A percentile compares a stretch with the other conserved stretches of the same genome.
Evolutionary conservation across 2,797 vertebrate species (phyloP).

Genomic region (Podargus strigoides): DNA sequence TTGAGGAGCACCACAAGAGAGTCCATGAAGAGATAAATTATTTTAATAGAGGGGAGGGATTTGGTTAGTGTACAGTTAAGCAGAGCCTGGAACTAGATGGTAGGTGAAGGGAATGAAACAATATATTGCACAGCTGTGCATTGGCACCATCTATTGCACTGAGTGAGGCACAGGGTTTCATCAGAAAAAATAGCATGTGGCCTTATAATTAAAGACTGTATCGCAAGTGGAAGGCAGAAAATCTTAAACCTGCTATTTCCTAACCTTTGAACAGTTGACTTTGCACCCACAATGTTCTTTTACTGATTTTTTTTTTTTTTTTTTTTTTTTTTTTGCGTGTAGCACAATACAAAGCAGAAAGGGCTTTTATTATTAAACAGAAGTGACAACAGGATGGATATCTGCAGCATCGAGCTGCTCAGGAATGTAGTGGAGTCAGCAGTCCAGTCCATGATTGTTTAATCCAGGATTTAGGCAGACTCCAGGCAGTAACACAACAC

Average conservation of each 20-base stretch:
- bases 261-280: background rate
- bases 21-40: slow-evolving; percentile 7
- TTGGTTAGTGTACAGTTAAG: background rate
- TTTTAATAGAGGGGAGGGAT: background rate
- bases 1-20: slow-evolving; percentile 6
- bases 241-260: background rate
- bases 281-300: background rate
- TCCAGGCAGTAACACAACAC: background rate
- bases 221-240: background rate
- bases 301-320: background rate
- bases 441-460: background rate
- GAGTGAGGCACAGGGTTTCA: background rate
- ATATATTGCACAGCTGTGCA: background rate
- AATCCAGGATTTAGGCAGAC: slow-evolving; percentile 30
- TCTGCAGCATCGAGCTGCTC: background rate
- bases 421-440: slow-evolving; percentile 36
- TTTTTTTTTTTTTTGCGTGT: background rate
- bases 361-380: background rate
- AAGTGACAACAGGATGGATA: slow-evolving; percentile 9
- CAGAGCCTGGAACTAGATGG: background rate
- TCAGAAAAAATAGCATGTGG: background rate
- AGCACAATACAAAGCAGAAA: background rate
- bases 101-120: background rate
- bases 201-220: background rate
- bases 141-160: slow-evolving; percentile 21